Percentiles rank a stretch among this genome's conserved stretches.
Conservation (phyloP, 2,797 vertebrate genomes). For the Hydrolagus colliei region DNA sequence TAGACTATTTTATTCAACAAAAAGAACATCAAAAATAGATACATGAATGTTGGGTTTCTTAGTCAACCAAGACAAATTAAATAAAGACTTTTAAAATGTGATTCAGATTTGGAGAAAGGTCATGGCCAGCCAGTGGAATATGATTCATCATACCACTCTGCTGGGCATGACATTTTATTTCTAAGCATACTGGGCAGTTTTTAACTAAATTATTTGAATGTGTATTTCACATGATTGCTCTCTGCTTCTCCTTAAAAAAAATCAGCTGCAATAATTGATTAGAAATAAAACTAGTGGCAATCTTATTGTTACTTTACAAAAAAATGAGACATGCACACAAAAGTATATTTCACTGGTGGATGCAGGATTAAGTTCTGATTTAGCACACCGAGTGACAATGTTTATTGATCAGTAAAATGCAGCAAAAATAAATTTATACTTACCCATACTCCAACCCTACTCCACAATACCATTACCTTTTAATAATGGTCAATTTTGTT, state of each 20-base stretch:
- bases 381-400: too few relatives aligned
- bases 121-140: not conserved
- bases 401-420: not conserved
- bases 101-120: not conserved
- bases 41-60: not conserved
- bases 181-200: not conserved
- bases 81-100: constrained; percentile 6
- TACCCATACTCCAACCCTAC: not conserved
- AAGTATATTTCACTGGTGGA: not conserved
- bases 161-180: not conserved
- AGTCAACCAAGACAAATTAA: constrained; percentile 5
- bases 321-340: not conserved
- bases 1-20: constrained; percentile 23
- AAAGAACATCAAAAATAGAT: constrained; percentile 2
- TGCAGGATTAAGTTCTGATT: not conserved
- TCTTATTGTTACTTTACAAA: not conserved
- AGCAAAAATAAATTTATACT: not conserved
- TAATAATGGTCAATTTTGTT: not conserved
- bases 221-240: too few relatives aligned
- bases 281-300: not conserved
- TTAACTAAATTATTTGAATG: too few relatives aligned
- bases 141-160: not conserved
- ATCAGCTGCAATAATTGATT: too few relatives aligned
- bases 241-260: too few relatives aligned
- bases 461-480: not conserved